Evolutionary conservation across 1,140 invertebrate genomes (phyloP), one percentile per base, ranked within the genome.

Genomic region (Halesus radiatus): DNA sequence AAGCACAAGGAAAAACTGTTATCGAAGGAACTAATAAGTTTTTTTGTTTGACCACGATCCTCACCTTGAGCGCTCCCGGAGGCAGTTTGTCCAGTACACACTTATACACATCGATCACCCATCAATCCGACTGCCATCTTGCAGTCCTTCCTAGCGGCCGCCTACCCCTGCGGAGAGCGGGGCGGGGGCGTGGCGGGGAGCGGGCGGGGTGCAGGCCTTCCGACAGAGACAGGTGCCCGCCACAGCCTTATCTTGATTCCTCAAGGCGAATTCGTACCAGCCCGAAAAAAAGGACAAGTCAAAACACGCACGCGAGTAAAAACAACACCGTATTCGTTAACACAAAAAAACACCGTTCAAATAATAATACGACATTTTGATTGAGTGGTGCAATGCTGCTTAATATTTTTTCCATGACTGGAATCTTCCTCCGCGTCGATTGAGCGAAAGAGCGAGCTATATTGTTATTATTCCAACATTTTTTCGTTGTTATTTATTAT

Each of bases 121-220:
- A 64, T 80, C 79, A 80, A 80, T 80, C 78, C 45, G 22, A 56
- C 79, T 80, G 73, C 79, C 79, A 80, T 80, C 79, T 80, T 80
- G 72, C 20, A 60, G 50, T 32, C 76, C 13, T 37, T 23, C 54
- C 18, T 62, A 52, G 45, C 8, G 45, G 58, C 74, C 56, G 74
- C 74, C 53, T 60, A 54, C 53, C 58, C 56, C 32, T 7, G 74
- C 54, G 16, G 62, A 18, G 37, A 45, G 56, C 16, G 37, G 23
- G 32, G n/a, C 13, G 53, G 16, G 32, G 64, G 32, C 32, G 23
- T 32, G 64, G 32, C 18, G 68, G 64, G 64, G 62, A 20, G 26
- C 64, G 76, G 64, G 62, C 45, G 26, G 76, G 76, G 52, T 20
- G 37, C 58, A 60, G 18, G 62, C 64, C 37, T 62, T 22, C 75